Base-by-base conservation (phyloP, 2,888 invertebrate genomes). In the Caenorhabditis uteleia region DNA sequence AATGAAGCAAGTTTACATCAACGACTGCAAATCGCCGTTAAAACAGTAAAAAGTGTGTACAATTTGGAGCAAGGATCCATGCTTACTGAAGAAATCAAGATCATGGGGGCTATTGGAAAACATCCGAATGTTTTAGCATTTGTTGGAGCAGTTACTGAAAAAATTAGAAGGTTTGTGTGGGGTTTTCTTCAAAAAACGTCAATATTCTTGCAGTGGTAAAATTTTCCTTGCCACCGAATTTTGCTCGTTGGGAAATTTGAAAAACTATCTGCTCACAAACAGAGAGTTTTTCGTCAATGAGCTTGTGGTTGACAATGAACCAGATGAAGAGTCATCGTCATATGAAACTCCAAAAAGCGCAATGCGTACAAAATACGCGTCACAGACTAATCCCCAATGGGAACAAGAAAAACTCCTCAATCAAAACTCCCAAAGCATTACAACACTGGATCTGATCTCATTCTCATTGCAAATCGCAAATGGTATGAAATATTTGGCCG, bases 401-500 rank as follows among this genome's bases (percentile, higher is more conserved):
- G 43, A 46, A 18, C 46, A 49, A 1, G 40, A 36, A 5, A 50
- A 57, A 0, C 39, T 66, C 4, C 21, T 16, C 14, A 31, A 38
- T 2, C 44, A 48, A 3, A 33, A 53, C 14, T 27, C 39, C 1
- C 12, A n/a, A 3, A 45, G 12, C 2, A 10, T 71, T 7, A 46
- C 60, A 12, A 75, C 71, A 2, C 64, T 68, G 3, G 75, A 95
- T 84, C 87, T 97, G 51, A 92, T 95, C 7, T 93, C 93, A 1
- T 95, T 94, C 84, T 91, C 94, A 1, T 93, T 91, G 84, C 95
- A 97, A 87, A 91, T 95, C 2, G 94, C 95, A 0, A 88, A 92
- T 57, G 97, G 97, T 67, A 97, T 98, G 97, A 93, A 95, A 71
- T 97, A 95, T 85, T 87, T 98, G 68, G 91, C 94, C 2, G 92